phyloP scores from a whole-genome alignment of 92 coral and sea anemone species.

The Zoanthus solanderi region DNA sequence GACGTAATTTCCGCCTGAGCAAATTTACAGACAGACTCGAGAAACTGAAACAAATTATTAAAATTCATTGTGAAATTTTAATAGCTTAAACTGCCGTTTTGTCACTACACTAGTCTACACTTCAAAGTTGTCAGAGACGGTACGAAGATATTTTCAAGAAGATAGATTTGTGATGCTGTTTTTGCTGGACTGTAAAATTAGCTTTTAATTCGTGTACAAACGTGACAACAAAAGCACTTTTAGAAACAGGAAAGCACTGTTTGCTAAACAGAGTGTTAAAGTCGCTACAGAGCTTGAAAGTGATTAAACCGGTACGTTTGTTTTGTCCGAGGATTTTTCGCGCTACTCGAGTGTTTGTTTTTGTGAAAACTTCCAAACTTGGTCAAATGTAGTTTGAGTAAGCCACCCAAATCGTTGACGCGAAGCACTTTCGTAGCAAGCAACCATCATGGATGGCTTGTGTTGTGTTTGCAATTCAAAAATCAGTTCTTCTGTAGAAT shows the following conservation, averaged over 20 bases:
- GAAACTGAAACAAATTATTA: conserved; percentile 39
- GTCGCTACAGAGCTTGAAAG: background rate
- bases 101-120: background rate
- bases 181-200: background rate
- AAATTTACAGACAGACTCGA: conserved; percentile 11
- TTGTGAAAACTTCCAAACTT: conserved; percentile 37
- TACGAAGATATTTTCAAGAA: background rate
- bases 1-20: conserved; percentile 46
- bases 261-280: background rate
- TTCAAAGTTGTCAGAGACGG: no score
- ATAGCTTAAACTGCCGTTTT: background rate
- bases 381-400: background rate
- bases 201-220: conserved; percentile 10
- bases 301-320: background rate
- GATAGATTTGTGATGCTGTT: background rate
- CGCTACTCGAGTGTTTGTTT: conserved; percentile 10
- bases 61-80: background rate
- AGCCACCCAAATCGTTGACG: background rate
- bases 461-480: conserved; percentile 32
- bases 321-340: background rate
- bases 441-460: background rate
- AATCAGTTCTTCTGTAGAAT: background rate
- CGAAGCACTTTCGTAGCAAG: background rate
- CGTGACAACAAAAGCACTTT: background rate
- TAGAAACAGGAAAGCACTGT: conserved; percentile 16